These are phyloP conservation scores for Madoqua kirkii DNA, from an alignment of 2,113 vertebrate genomes.

Conservation along the genomic window DNA sequence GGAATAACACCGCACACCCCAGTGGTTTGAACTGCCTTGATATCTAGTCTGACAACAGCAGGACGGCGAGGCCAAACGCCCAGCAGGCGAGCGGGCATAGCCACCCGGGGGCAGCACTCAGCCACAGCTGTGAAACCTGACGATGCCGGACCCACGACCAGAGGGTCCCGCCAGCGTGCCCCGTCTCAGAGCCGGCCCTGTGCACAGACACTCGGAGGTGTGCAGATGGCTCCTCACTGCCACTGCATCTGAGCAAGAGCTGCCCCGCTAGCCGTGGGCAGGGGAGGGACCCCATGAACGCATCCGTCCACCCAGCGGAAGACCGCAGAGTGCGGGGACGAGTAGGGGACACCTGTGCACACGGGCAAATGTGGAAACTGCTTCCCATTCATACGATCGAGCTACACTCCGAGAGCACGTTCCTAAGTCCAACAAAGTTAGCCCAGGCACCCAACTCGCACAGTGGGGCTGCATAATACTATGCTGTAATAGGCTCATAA, in stretches of 20 bases:
- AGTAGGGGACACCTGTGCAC: rapidly evolving
- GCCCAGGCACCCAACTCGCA: not conserved
- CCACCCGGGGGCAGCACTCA: too few relatives aligned
- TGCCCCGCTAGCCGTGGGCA: rapidly evolving
- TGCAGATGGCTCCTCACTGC: rapidly evolving
- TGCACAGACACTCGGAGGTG: rapidly evolving
- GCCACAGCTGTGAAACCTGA: not conserved
- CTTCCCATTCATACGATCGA: rapidly evolving
- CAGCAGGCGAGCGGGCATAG: rapidly evolving
- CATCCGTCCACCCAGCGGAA: rapidly evolving
- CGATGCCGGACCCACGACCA: rapidly evolving
- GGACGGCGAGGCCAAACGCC: rapidly evolving
- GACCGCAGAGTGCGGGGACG: rapidly evolving
- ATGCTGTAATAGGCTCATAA: not conserved
- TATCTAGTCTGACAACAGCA: not conserved
- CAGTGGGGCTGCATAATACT: not conserved
- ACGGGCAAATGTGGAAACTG: rapidly evolving
- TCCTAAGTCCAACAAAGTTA: not conserved
- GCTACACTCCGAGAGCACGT: rapidly evolving
- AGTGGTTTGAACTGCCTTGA: rapidly evolving
- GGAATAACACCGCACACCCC: rapidly evolving
- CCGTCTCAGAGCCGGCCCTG: rapidly evolving
- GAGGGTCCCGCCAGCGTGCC: not conserved
- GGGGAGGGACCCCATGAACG: rapidly evolving
- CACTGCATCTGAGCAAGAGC: rapidly evolving